Base-by-base conservation (phyloP, 2,888 invertebrate species). In the Lymantria monacha region DNA sequence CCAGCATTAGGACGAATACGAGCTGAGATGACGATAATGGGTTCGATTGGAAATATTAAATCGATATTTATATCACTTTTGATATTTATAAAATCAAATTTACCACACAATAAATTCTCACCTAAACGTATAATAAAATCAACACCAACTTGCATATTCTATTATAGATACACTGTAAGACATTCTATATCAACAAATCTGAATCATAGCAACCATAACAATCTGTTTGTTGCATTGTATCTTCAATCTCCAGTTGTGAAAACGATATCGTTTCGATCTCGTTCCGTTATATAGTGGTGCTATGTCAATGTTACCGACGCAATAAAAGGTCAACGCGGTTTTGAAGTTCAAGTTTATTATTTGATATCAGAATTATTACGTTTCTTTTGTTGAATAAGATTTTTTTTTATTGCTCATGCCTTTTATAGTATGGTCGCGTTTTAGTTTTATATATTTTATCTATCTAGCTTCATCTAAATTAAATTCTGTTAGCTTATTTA, bases 191-290 rank as follows among this genome's bases (percentile, higher is more conserved):
- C 44, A 51, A 45, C 44, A 51, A 48, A 46, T 49, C 59, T 55
- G 50, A 46, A 56, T 63, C 48, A 50, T 33, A 22, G 9, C 30
- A 42, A 22, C 50, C 50, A 59, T 48, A 56, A 52, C 43, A 53
- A 61, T 58, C 60, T 69, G 65, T 68, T 62, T 68, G 63, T 68
- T 63, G 61, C 59, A 47, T 55, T 52, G 9, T 76, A 75, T 79
- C 74, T 53, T 50, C 42, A 64, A 75, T 79, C 76, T 66, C n/a
- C 53, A 47, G 55, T 66, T 72, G 58, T 60, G 67, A 73, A 79
- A 81, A 83, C 74, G 63, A 79, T 80, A 79, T 79, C 71, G 69
- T 70, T 70, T 67, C 68, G 75, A 77, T 81, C 79, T 74, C 68
- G 73, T 70, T 71, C 41, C 77, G 78, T 76, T 76, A 75, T 41